Evolutionary conservation across 2,888 invertebrate genomes (phyloP).

Genomic region (Octonoba sinensis): DNA sequence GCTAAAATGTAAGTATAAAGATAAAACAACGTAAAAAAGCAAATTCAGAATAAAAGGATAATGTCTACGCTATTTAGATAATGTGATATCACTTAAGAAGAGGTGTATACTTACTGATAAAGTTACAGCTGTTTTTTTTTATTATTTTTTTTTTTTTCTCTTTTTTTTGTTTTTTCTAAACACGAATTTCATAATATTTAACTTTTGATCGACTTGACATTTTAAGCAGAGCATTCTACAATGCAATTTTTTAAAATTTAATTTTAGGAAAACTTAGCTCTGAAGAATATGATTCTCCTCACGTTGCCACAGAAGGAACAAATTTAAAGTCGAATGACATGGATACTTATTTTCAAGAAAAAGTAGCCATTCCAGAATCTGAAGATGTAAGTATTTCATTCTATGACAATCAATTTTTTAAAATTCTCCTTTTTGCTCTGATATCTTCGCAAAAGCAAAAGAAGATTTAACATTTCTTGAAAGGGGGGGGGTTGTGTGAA

Average conservation of each 20-base stretch:
- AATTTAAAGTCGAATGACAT: slow-evolving; percentile 29
- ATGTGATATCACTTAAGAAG: no score
- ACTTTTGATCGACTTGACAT: not conserved
- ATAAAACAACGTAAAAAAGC: no score
- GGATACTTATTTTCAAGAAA: slow-evolving; percentile 58
- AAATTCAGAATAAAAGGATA: no score
- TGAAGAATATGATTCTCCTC: not conserved
- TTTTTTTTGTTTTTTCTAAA: not conserved
- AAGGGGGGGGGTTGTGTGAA: no score
- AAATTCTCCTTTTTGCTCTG: no score
- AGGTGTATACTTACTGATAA: not conserved
- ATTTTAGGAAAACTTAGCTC: not conserved
- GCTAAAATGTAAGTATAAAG: no score
- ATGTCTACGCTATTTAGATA: no score
- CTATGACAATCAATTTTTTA: no score
- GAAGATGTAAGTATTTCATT: slow-evolving; percentile 31
- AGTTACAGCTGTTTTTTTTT: slow-evolving; percentile 5
- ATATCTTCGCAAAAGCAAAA: no score
- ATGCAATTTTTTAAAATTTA: not conserved
- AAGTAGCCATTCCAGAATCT: slow-evolving; percentile 50
- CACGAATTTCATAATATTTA: not conserved
- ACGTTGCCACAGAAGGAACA: slow-evolving; percentile 10
- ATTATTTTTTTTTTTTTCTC: not conserved
- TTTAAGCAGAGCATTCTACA: not conserved
- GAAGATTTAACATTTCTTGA: no score